These are phyloP conservation scores for Corapipo altera DNA, from an alignment of 2,113 vertebrate species.

Conservation along the genomic window DNA sequence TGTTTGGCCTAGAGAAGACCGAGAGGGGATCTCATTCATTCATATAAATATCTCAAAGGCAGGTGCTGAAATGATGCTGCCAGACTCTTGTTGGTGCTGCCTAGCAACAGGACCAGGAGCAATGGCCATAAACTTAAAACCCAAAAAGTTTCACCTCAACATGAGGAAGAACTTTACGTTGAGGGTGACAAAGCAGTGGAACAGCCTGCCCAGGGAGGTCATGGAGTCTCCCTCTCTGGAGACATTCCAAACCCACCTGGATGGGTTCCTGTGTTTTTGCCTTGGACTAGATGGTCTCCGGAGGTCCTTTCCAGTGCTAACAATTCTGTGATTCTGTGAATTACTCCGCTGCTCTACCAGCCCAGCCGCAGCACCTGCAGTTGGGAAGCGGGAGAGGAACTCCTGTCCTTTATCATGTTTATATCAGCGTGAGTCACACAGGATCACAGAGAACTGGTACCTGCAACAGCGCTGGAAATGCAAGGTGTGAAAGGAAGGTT, in stretches of 20 bases:
- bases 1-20: not conserved
- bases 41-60: too few relatives aligned
- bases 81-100: too few relatives aligned
- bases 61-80: not conserved
- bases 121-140: not conserved
- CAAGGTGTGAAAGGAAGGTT: rapidly evolving
- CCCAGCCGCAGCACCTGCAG: not conserved
- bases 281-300: too few relatives aligned
- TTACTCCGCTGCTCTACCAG: too few relatives aligned
- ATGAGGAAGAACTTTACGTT: not conserved
- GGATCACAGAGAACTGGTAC: not conserved
- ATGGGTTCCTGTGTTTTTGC: not conserved
- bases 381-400: not conserved
- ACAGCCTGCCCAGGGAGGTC: not conserved
- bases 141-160: not conserved
- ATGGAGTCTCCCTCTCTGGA: not conserved
- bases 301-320: not conserved
- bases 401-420: not conserved
- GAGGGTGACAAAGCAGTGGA: not conserved
- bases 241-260: not conserved
- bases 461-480: not conserved
- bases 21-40: too few relatives aligned
- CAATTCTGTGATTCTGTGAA: not conserved
- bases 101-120: not conserved
- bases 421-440: not conserved